Evolutionary conservation across 1,140 invertebrate genomes (phyloP).

Genomic region (Trichonephila clavata): DNA sequence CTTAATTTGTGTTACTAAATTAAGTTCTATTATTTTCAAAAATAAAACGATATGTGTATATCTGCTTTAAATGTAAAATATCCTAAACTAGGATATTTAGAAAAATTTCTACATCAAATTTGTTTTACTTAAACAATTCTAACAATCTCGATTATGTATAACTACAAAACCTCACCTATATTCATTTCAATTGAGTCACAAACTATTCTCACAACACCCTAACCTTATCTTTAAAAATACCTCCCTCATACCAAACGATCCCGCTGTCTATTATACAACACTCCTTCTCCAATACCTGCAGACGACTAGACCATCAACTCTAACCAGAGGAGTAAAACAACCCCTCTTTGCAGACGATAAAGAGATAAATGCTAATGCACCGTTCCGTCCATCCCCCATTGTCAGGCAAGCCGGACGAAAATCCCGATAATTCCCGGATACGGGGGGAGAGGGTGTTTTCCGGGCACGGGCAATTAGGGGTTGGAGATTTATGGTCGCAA

Average conservation of each 20-base stretch:
- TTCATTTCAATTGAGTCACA: neutral
- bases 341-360: neutral
- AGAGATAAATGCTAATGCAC: conserved; percentile 18
- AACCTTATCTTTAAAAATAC: too few relatives aligned
- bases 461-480: conserved; percentile 55
- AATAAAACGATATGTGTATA: too few relatives aligned
- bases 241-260: neutral
- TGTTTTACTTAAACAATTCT: too few relatives aligned
- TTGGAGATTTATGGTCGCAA: conserved; percentile 55
- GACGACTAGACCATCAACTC: neutral
- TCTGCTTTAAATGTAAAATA: too few relatives aligned
- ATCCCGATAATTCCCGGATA: conserved; percentile 32
- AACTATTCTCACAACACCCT: neutral
- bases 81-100: too few relatives aligned
- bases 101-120: too few relatives aligned
- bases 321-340: neutral
- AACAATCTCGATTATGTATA: too few relatives aligned
- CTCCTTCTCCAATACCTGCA: neutral
- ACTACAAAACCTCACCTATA: neutral
- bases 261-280: neutral
- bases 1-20: too few relatives aligned
- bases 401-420: conserved; percentile 39
- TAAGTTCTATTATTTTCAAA: too few relatives aligned
- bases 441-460: conserved; percentile 3
- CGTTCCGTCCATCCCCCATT: neutral